Evolutionary conservation across 92 coral and sea anemone genomes (phyloP).

Genomic region (Porites rus): DNA sequence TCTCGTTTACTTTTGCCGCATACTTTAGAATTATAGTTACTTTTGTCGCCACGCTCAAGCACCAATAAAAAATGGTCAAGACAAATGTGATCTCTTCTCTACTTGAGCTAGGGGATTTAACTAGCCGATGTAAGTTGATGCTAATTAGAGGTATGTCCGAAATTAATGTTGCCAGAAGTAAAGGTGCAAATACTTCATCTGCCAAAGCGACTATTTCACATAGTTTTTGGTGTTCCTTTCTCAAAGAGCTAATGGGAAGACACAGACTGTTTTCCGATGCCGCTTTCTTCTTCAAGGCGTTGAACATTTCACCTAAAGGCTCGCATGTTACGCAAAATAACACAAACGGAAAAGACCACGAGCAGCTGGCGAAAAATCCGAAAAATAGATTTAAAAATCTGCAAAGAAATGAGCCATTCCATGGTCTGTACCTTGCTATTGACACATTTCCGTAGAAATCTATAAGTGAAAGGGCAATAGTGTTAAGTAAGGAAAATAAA

Average conservation of each 20-base stretch:
- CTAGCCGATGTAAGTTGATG: not conserved
- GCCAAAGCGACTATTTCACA: slow-evolving; percentile 16
- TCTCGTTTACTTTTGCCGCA: not conserved
- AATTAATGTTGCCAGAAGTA: not conserved
- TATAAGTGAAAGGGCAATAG: not conserved
- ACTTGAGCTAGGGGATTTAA: not conserved
- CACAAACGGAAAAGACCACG: slow-evolving; percentile 1
- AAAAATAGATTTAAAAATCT: not conserved
- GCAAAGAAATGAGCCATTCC: not conserved
- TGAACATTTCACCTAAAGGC: not conserved
- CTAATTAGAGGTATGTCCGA: not conserved
- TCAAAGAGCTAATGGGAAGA: not conserved
- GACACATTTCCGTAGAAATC: not conserved
- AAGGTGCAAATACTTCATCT: not conserved
- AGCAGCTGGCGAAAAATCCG: not conserved
- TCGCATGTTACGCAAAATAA: not conserved
- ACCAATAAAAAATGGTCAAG: not conserved
- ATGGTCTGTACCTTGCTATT: not conserved
- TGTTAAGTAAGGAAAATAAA: not conserved
- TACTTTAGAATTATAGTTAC: not conserved
- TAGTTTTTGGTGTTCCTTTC: not conserved
- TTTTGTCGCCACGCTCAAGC: not conserved
- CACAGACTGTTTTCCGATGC: not conserved
- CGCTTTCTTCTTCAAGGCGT: not conserved
- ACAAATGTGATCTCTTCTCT: not conserved